phyloP scores from a whole-genome alignment of 2,113 vertebrate genomes.

The Crocuta crocuta region DNA sequence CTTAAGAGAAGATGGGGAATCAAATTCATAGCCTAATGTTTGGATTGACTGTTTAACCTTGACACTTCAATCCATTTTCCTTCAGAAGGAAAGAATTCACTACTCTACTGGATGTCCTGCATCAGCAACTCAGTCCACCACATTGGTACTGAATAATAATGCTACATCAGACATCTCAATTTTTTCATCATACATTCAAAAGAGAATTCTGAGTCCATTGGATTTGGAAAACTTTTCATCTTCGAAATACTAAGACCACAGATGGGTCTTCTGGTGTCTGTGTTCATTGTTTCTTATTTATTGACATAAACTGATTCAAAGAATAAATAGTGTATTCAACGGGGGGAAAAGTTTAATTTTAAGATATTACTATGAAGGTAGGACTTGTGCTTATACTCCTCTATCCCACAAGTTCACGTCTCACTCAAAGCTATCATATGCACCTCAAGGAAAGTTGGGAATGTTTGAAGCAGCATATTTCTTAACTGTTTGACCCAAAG shows the following conservation, averaged over 20 bases:
- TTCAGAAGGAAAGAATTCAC: neutral
- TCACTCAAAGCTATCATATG: neutral
- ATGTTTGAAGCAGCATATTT: neutral
- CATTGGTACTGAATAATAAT: neutral
- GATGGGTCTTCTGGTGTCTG: neutral
- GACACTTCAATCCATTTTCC: neutral
- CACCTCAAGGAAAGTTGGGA: neutral
- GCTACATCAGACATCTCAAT: neutral
- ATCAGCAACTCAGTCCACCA: neutral
- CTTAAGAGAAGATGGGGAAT: neutral
- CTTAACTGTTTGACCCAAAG: neutral
- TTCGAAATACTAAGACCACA: slow-evolving; percentile 17
- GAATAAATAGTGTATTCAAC: neutral
- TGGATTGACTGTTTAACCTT: neutral
- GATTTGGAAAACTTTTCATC: neutral
- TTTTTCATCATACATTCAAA: neutral
- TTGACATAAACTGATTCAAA: neutral
- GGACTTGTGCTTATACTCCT: neutral
- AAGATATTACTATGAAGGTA: neutral
- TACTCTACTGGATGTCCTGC: neutral
- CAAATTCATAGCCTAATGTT: neutral
- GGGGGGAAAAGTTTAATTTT: neutral
- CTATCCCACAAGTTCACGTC: neutral
- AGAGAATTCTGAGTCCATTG: neutral
- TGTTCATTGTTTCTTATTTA: neutral